These are phyloP conservation scores for Tolypeutes matacus DNA, from an alignment of 2,797 vertebrate genomes.

Conservation along the genomic window DNA sequence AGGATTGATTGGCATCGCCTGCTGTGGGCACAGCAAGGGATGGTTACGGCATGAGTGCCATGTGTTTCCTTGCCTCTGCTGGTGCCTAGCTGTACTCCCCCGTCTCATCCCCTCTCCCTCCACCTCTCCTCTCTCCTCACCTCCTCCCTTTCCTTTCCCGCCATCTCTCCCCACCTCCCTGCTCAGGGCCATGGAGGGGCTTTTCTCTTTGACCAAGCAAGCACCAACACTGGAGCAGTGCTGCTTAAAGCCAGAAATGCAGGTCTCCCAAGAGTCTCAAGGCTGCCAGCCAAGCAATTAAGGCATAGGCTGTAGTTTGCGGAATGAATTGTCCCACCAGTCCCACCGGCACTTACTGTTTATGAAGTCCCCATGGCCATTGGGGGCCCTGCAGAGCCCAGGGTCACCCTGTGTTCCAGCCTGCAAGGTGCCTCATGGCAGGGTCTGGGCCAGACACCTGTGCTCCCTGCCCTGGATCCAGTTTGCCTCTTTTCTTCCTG, in stretches of 20 bases:
- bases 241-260: background rate
- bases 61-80: background rate
- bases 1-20: background rate
- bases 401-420: rapidly evolving
- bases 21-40: background rate
- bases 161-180: background rate
- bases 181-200: background rate
- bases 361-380: rapidly evolving
- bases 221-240: rapidly evolving
- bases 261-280: background rate
- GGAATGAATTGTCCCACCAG: background rate
- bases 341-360: background rate
- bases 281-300: background rate
- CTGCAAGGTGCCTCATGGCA: background rate
- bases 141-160: background rate
- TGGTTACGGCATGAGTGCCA: rapidly evolving
- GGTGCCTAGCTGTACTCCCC: background rate
- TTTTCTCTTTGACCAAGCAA: background rate
- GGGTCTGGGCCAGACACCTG: rapidly evolving
- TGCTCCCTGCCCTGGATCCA: background rate
- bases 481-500: background rate
- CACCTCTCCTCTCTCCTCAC: background rate
- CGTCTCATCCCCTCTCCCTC: background rate
- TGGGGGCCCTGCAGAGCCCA: background rate
- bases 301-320: background rate